These are phyloP conservation scores for Antrozous pallidus DNA, from an alignment of 2,797 vertebrate species.

Conservation along the genomic window DNA sequence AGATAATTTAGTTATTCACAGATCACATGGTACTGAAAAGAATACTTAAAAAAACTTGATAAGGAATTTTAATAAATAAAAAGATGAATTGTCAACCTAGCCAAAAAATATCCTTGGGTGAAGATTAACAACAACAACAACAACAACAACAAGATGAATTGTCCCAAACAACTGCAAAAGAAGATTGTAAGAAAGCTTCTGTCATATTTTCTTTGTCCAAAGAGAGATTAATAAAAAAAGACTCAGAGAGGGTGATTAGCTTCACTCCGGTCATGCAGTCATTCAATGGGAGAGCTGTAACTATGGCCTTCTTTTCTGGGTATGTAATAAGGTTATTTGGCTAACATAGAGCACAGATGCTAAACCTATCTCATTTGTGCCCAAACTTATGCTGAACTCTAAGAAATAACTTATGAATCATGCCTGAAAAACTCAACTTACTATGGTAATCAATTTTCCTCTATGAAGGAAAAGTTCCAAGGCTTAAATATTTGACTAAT, in stretches of 20 bases:
- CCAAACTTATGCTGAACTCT: background rate
- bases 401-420: slow-evolving; percentile 22
- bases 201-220: background rate
- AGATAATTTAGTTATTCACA: background rate
- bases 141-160: background rate
- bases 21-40: background rate
- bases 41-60: background rate
- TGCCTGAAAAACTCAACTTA: slow-evolving; percentile 62
- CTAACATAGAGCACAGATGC: background rate
- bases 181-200: background rate
- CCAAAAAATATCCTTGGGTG: no score
- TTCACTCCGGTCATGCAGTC: background rate
- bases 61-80: background rate
- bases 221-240: no score
- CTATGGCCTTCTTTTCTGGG: background rate
- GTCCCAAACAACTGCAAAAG: background rate
- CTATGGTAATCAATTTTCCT: slow-evolving; percentile 40
- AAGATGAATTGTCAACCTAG: background rate
- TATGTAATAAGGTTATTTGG: background rate
- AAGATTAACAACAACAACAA: no score
- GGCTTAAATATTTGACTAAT: slow-evolving; percentile 69
- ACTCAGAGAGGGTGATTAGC: background rate
- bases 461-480: slow-evolving; percentile 18
- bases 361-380: background rate
- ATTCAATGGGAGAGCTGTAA: background rate